Evolutionary conservation across 2,113 vertebrate species (phyloP).

Genomic region (Sardina pilchardus): DNA sequence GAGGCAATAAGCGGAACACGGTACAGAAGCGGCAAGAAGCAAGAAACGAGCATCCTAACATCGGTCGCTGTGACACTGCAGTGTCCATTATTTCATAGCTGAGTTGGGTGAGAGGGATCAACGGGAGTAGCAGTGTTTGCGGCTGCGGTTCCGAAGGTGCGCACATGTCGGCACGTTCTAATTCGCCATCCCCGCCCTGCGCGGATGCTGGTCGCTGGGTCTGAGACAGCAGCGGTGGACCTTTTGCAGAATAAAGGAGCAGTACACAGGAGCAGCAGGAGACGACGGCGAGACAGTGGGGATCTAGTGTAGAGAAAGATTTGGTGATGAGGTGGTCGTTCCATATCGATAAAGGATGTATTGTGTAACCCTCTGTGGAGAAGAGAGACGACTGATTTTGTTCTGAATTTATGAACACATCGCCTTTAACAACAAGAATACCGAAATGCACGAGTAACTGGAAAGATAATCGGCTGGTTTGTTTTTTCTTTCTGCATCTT

Average conservation of each 20-base stretch:
- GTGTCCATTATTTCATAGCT: slow-evolving; percentile 3
- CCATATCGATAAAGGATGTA: slow-evolving; percentile 16
- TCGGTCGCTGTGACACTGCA: neutral
- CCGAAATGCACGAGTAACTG: neutral
- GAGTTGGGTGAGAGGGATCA: slow-evolving; percentile 23
- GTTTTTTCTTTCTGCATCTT: neutral
- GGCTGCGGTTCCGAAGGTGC: slow-evolving; percentile 61
- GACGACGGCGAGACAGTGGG: slow-evolving; percentile 9
- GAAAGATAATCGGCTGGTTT: neutral
- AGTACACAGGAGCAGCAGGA: slow-evolving; percentile 4
- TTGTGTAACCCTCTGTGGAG: neutral
- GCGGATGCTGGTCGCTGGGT: slow-evolving; percentile 39
- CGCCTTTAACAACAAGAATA: neutral
- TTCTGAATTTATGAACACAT: neutral
- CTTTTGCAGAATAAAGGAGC: slow-evolving; percentile 19
- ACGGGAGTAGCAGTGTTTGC: slow-evolving; percentile 52
- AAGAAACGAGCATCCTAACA: neutral
- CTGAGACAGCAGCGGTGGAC: slow-evolving; percentile 47
- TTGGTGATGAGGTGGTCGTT: slow-evolving; percentile 9
- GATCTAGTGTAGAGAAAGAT: slow-evolving; percentile 23
- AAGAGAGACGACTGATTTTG: neutral
- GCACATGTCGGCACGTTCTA: slow-evolving; percentile 72
- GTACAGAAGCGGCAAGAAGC: slow-evolving; percentile 23
- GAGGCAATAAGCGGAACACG: slow-evolving; percentile 8
- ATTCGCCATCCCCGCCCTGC: slow-evolving; percentile 67